Percentiles rank a stretch among this genome's conserved stretches.
Conservation (phyloP, 2,797 vertebrate genomes). For the Oryzias sinensis region DNA sequence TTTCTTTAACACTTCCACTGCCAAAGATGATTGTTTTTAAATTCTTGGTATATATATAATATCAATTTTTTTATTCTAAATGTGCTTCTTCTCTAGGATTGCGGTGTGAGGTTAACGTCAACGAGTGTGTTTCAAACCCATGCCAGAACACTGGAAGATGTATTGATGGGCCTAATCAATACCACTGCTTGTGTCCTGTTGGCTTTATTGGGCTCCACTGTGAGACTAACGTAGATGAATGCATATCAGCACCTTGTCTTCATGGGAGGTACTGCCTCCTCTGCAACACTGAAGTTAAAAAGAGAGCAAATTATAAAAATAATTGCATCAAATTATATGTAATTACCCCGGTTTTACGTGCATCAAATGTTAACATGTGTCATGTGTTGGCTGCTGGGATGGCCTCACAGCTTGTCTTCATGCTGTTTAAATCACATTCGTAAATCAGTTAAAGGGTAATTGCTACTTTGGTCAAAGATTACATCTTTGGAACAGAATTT, state of each 20-base stretch:
- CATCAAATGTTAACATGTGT: constrained; percentile 69
- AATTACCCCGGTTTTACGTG: constrained; percentile 65
- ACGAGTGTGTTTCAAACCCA: constrained; percentile 79
- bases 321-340: constrained; percentile 66
- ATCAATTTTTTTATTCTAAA: constrained; percentile 4
- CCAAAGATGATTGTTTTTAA: not conserved
- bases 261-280: constrained; percentile 79
- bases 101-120: constrained; percentile 75
- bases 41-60: constrained; percentile 12
- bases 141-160: constrained; percentile 80
- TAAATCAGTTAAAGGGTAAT: constrained; percentile 65
- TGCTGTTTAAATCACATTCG: constrained; percentile 71
- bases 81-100: constrained; percentile 66
- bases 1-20: not conserved
- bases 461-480: constrained; percentile 28
- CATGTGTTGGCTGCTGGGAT: constrained; percentile 68
- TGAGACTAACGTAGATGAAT: constrained; percentile 81
- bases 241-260: constrained; percentile 81
- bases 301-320: constrained; percentile 60
- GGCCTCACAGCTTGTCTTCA: constrained; percentile 65
- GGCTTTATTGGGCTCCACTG: constrained; percentile 79
- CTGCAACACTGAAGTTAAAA: constrained; percentile 45
- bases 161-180: constrained; percentile 74
- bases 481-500: constrained; percentile 3
- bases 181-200: constrained; percentile 75